Base-by-base conservation (phyloP, 2,888 invertebrate genomes). In the Trachelus iudaicus region DNA sequence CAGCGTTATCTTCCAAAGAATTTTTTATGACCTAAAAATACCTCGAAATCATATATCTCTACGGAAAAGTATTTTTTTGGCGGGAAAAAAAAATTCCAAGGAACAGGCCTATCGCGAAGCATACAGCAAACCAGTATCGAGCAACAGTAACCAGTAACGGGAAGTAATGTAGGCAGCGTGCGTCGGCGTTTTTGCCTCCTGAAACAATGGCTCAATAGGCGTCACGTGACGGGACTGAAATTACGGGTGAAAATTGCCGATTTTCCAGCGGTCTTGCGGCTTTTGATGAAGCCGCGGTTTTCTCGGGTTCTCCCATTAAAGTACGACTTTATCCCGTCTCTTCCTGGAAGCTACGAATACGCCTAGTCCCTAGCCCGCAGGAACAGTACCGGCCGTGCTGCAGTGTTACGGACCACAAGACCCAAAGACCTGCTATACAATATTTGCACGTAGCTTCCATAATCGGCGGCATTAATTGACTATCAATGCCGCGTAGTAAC, bases 191-290 rank as follows among this genome's bases (percentile, higher is more conserved):
- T 80, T 80, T 79, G 76, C 15, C 69, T 69, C 73, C 81, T 79
- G 79, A 81, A 80, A 82, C 82, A 81, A 83, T 76, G 75, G 73
- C 69, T 75, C 76, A 73, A 75, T 40, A 13, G 40, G 35, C 37
- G 73, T 40, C 74, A 75, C 40, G 68, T 79, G 71, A 71, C 71
- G 71, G 71, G 33, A 71, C 33, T 71, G 71, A 71, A 71, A 71
- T 71, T 71, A 71, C 71, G 30, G 71, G 77, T 73, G 79, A 79
- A 82, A 83, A 84, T 85, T 78, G 79, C 79, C 81, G 79, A 84
- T 86, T 85, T 85, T 83, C 81, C 81, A 82, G 80, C 75, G 75
- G 68, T 23, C 34, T 75, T 73, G 37, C 69, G 69, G 74, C 77
- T 37, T 77, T 77, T 75, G 75, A 77, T 34, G 40, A 69, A 69